A percentile compares a stretch with the other conserved stretches of the same genome.
Evolutionary conservation across 2,888 invertebrate genomes (phyloP).

Genomic region (Phortica okadai): DNA sequence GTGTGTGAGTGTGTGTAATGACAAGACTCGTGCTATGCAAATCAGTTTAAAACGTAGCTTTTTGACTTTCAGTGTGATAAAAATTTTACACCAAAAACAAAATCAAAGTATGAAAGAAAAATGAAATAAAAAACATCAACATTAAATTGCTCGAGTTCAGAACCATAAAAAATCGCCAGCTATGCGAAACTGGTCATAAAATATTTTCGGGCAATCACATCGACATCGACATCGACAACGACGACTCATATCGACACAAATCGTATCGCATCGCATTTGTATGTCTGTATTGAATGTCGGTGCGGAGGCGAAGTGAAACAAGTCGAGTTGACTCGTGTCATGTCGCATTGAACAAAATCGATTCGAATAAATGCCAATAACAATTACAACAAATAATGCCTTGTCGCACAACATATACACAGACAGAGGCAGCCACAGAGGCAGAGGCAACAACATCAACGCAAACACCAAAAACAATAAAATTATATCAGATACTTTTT

Average conservation of each 20-base stretch:
- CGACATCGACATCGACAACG: background rate
- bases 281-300: background rate
- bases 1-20: background rate
- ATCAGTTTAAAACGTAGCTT: background rate
- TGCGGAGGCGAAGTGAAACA: background rate
- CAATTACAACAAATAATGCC: constrained; percentile 53
- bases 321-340: background rate
- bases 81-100: background rate
- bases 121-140: background rate
- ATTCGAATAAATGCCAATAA: constrained; percentile 30
- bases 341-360: background rate
- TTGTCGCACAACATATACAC: background rate
- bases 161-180: background rate
- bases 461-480: constrained; percentile 31
- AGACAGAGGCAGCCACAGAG: background rate
- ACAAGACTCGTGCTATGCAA: background rate
- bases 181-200: constrained; percentile 14
- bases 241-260: background rate
- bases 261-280: background rate
- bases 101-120: background rate
- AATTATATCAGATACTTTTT: constrained; percentile 19
- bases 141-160: background rate
- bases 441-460: background rate
- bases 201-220: constrained; percentile 10
- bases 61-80: background rate